A percentile compares a stretch with the other conserved stretches of the same genome.
Conservation (phyloP, 1,140 invertebrate genomes). For the Conus ventricosus region DNA sequence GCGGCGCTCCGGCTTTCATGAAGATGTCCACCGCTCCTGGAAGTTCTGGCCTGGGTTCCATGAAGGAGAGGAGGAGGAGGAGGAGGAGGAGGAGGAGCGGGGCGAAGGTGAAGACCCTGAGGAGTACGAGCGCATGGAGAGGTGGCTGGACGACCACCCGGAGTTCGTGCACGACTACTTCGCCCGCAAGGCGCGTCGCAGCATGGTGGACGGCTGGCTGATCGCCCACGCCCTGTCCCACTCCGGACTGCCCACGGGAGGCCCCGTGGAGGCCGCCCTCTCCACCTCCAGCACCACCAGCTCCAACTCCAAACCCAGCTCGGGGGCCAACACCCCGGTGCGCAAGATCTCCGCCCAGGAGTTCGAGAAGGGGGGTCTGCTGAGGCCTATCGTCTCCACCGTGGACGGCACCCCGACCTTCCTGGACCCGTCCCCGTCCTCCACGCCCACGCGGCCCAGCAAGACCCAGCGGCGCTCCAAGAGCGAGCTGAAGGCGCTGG, state of each 20-base stretch:
- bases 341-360: conserved; percentile 97
- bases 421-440: conserved; percentile 76
- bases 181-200: conserved; percentile 92
- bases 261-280: conserved; percentile 71
- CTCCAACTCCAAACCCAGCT: conserved; percentile 71
- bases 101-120: conserved; percentile 45
- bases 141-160: conserved; percentile 96
- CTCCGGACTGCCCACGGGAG: conserved; percentile 72
- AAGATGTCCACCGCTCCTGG: conserved; percentile 36
- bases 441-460: conserved; percentile 50
- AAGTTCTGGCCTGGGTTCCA: conserved; percentile 35
- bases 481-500: conserved; percentile 89
- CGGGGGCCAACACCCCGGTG: conserved; percentile 81
- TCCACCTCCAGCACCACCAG: conserved; percentile 70
- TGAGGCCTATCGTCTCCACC: conserved; percentile 91
- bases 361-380: conserved; percentile 91
- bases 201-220: conserved; percentile 93
- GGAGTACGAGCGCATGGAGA: conserved; percentile 69
- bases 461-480: conserved; percentile 72
- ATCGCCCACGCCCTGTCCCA: conserved; percentile 84
- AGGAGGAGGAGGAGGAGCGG: conserved; percentile 33
- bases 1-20: conserved; percentile 29
- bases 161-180: conserved; percentile 95
- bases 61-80: conserved; percentile 34
- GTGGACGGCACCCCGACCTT: conserved; percentile 94